phyloP scores from a whole-genome alignment of 2,113 vertebrate species.

The Malurus elegans region DNA sequence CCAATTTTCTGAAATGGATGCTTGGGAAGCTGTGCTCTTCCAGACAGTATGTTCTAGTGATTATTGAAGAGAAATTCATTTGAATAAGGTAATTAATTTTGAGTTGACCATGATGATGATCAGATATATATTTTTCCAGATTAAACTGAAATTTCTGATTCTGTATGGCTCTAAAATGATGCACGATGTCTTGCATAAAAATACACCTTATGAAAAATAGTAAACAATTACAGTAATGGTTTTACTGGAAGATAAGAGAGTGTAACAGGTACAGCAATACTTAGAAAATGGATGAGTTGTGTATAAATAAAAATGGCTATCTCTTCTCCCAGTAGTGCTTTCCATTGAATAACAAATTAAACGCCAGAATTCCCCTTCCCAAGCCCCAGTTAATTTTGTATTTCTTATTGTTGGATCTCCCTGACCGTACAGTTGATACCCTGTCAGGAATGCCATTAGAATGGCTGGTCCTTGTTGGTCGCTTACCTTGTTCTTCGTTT shows the following conservation, averaged over 20 bases:
- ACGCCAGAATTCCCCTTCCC: background rate
- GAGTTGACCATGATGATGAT: background rate
- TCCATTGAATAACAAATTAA: background rate
- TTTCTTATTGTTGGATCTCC: background rate
- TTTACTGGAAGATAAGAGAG: background rate
- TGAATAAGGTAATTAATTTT: background rate
- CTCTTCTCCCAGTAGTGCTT: background rate
- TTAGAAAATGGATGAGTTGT: background rate
- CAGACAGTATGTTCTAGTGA: background rate
- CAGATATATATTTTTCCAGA: background rate
- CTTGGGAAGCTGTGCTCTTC: background rate
- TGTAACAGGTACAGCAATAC: background rate
- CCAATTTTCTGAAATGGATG: background rate
- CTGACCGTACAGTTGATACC: background rate
- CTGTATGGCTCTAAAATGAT: background rate
- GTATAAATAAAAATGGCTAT: background rate
- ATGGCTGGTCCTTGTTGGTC: fast-evolving
- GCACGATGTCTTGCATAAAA: background rate
- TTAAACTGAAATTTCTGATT: background rate
- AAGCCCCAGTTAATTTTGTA: background rate
- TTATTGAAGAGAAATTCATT: background rate
- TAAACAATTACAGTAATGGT: background rate
- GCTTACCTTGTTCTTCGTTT: background rate
- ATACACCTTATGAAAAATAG: background rate
- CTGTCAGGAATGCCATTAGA: background rate